Percentiles rank a stretch among this genome's conserved stretches.
Evolutionary conservation across 2,797 vertebrate species (phyloP).

Genomic region (Enteromius argenteus): DNA sequence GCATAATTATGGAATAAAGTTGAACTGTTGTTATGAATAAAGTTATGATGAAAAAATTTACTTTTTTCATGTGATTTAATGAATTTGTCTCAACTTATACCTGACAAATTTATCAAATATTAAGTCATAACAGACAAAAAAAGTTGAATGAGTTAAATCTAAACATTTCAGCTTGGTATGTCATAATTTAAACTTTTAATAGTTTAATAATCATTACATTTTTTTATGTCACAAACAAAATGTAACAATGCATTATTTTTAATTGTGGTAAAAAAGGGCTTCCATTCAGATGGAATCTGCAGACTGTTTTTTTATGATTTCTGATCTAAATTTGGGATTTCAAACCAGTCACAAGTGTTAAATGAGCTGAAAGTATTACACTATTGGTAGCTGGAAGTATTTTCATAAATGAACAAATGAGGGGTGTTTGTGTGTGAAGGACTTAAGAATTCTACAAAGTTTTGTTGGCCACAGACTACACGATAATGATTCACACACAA

Average conservation of each 20-base stretch:
- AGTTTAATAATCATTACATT: not conserved
- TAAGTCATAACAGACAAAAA: not conserved
- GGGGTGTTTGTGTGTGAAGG: not conserved
- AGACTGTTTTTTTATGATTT: not conserved
- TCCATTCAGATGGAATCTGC: not conserved
- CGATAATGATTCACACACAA: conserved; percentile 3
- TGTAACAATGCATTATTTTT: not conserved
- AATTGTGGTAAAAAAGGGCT: not conserved
- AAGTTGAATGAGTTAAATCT: not conserved
- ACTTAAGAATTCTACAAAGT: not conserved
- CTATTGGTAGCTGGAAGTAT: not conserved
- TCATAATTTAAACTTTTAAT: too few species aligned
- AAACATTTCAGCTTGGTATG: not conserved
- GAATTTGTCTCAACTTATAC: too few species aligned
- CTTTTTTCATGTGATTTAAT: too few species aligned
- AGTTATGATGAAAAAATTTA: not conserved
- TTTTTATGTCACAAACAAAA: not conserved
- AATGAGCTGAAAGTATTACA: not conserved
- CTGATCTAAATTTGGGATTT: not conserved
- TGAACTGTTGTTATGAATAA: not conserved
- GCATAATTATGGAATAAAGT: not conserved
- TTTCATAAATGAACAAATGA: not conserved
- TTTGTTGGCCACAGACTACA: not conserved
- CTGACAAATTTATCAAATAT: not conserved
- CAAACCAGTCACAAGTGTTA: not conserved